phyloP scores from a whole-genome alignment of 2,888 invertebrate genomes.

The Cenopis cana region DNA sequence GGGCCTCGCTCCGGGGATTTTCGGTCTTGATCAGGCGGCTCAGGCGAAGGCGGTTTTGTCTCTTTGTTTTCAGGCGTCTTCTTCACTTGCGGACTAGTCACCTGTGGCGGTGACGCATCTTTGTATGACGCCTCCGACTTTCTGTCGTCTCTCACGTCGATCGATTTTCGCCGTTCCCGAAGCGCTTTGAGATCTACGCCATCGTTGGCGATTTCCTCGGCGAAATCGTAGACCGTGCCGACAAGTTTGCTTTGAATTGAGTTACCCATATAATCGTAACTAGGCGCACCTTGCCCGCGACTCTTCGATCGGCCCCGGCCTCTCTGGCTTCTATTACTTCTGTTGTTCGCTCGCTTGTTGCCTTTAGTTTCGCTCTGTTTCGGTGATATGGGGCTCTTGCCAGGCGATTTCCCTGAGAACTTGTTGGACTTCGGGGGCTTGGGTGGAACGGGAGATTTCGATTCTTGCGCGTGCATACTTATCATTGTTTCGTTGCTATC shows the following conservation, averaged over 20 bases:
- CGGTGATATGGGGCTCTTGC: constrained; percentile 89
- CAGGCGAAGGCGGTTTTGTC: constrained; percentile 79
- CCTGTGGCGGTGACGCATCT: constrained; percentile 85
- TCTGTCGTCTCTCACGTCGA: constrained; percentile 87
- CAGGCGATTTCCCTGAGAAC: constrained; percentile 88
- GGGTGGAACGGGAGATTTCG: constrained; percentile 63
- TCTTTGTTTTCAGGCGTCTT: constrained; percentile 77
- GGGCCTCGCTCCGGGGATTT: constrained; percentile 57
- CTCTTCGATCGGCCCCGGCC: constrained; percentile 82
- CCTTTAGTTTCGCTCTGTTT: constrained; percentile 83
- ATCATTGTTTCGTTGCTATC: constrained; percentile 70
- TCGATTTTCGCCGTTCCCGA: constrained; percentile 91
- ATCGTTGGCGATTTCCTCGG: constrained; percentile 92
- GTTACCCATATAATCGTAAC: constrained; percentile 83
- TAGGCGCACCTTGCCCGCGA: constrained; percentile 64
- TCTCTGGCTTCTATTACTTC: constrained; percentile 76
- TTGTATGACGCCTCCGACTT: constrained; percentile 83
- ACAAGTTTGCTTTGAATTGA: constrained; percentile 92
- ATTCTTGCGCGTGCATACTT: constrained; percentile 65
- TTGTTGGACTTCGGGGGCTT: constrained; percentile 85
- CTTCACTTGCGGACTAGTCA: constrained; percentile 78
- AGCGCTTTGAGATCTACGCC: constrained; percentile 91
- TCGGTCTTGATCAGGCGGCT: constrained; percentile 54
- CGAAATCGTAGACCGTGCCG: constrained; percentile 95
- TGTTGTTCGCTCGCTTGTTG: constrained; percentile 68